Percentiles rank a stretch among this genome's conserved stretches.
phyloP scores from a whole-genome alignment of 2,888 invertebrate genomes.

The Microctonus aethiopoides region DNA sequence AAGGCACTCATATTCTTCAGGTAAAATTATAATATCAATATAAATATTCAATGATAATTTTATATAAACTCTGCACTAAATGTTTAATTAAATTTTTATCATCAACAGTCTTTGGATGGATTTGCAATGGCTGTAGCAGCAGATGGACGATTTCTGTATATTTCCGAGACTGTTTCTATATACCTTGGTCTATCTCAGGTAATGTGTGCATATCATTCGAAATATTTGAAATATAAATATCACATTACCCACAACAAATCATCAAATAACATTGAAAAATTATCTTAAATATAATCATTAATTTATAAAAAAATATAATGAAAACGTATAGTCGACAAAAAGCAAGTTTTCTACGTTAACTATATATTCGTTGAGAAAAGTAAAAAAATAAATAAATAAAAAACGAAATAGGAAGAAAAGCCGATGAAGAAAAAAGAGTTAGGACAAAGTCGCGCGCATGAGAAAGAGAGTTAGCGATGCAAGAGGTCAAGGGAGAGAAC shows the following conservation, averaged over 20 bases:
- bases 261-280: background rate
- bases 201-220: slow-evolving; percentile 65
- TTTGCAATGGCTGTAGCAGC: slow-evolving; percentile 96
- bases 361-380: slow-evolving; percentile 22
- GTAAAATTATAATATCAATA: slow-evolving; percentile 70
- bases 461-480: slow-evolving; percentile 32
- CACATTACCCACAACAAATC: background rate
- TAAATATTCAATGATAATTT: background rate
- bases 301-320: background rate
- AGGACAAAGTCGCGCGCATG: slow-evolving; percentile 29
- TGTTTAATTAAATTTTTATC: too few species aligned
- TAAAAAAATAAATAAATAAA: too few species aligned
- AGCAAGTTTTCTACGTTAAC: background rate
- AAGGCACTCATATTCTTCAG: slow-evolving; percentile 97
- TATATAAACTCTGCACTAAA: slow-evolving; percentile 23
- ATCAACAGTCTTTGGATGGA: slow-evolving; percentile 94
- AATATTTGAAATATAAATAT: too few species aligned
- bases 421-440: slow-evolving; percentile 16
- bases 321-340: background rate
- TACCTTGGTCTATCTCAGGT: slow-evolving; percentile 99
- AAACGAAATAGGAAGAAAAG: slow-evolving; percentile 36
- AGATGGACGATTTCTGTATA: slow-evolving; percentile 97
- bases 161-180: slow-evolving; percentile 99
- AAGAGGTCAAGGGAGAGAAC: slow-evolving; percentile 44
- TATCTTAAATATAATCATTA: background rate